A percentile compares a stretch with the other conserved stretches of the same genome.
Conservation (phyloP, 2,113 vertebrate genomes). For the Ascaphus truei region DNA sequence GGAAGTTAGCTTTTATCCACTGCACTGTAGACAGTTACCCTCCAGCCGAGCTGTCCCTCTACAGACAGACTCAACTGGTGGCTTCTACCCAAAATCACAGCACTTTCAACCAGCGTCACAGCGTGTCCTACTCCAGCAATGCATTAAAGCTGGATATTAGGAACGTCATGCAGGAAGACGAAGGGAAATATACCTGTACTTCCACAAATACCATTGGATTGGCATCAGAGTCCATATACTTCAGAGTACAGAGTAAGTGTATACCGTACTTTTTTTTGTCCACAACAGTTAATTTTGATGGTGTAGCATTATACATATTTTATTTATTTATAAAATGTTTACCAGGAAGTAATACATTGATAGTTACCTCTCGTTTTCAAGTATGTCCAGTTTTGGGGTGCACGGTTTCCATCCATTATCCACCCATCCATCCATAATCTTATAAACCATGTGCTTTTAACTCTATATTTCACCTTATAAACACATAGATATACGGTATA, state of each 20-base stretch:
- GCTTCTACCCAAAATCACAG: background rate
- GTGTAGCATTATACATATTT: too few relatives aligned
- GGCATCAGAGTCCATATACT: background rate
- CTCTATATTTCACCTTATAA: too few relatives aligned
- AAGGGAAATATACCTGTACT: constrained; percentile 47
- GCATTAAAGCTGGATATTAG: constrained; percentile 46
- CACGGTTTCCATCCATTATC: too few relatives aligned
- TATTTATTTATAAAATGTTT: too few relatives aligned
- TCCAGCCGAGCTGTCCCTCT: constrained; percentile 41
- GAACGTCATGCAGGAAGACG: background rate
- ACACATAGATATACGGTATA: too few relatives aligned
- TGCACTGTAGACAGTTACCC: constrained; percentile 60
- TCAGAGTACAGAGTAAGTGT: constrained; percentile 46
- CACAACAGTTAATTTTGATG: too few relatives aligned
- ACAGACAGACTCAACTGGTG: constrained; percentile 10
- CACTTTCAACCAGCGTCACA: background rate
- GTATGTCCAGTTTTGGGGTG: too few relatives aligned
- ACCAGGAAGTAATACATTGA: too few relatives aligned
- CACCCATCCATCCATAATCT: too few relatives aligned
- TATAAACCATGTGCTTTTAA: too few relatives aligned
- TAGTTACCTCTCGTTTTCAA: too few relatives aligned
- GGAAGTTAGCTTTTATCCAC: constrained; percentile 40
- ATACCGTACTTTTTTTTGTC: too few relatives aligned
- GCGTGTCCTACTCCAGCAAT: constrained; percentile 38
- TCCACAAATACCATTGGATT: constrained; percentile 53